Evolutionary conservation across 92 coral and sea anemone species (phyloP).

Genomic region (Zoanthus sansibaricus): DNA sequence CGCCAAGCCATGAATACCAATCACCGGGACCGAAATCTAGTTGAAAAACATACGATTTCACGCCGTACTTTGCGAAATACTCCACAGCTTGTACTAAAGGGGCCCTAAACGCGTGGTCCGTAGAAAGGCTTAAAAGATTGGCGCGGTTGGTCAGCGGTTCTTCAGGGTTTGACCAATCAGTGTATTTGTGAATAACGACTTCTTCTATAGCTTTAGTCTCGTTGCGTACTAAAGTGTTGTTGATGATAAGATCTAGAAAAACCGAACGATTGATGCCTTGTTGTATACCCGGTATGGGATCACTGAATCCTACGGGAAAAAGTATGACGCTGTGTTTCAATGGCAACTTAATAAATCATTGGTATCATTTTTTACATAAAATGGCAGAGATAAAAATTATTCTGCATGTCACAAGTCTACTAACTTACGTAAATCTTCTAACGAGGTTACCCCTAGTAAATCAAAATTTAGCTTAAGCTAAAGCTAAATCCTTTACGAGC

Average conservation of each 20-base stretch:
- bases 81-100: conserved; percentile 19
- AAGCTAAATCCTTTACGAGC: no score
- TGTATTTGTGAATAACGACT: not conserved
- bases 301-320: not conserved
- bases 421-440: no score
- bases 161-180: conserved; percentile 22
- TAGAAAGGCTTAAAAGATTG: not conserved
- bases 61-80: not conserved
- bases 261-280: conserved; percentile 9
- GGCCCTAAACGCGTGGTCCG: conserved; percentile 2
- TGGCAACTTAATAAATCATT: no score
- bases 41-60: conserved; percentile 14
- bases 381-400: no score
- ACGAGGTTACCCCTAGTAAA: no score
- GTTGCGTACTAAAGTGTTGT: conserved; percentile 14
- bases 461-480: no score
- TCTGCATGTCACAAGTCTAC: no score
- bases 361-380: no score
- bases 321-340: not conserved
- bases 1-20: conserved; percentile 12
- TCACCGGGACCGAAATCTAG: conserved; percentile 4
- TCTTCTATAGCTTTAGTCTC: not conserved
- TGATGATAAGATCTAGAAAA: not conserved
- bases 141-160: conserved; percentile 13
- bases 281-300: conserved; percentile 4